Base-by-base conservation (phyloP, 2,888 invertebrate genomes). In the Erebia palarica region DNA sequence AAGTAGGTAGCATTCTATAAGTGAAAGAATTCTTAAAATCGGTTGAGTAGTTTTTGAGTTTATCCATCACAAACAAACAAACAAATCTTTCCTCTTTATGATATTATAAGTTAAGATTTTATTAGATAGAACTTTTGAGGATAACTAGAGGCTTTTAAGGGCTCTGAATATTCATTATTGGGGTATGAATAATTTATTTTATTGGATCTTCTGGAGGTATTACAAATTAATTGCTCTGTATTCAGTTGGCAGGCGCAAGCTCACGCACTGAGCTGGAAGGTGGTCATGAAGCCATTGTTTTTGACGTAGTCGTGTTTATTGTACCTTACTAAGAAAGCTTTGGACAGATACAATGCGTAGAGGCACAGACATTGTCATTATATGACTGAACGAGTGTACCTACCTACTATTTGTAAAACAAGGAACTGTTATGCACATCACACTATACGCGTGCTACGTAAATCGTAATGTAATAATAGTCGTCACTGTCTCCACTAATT, bases 261-360 rank as follows among this genome's bases (percentile, higher is more conserved):
- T 71, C 73, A 72, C 73, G 73, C 88, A 86, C 88, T 84, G 83
- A 76, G 76, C 77, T 87, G 87, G 87, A 85, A 88, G 87, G 89
- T 89, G 88, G 85, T 90, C 89, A 86, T 92, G 91, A 77, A 77
- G 77, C 90, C 87, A 91, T 92, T 92, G 91, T 92, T 90, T 91
- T 86, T 88, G 85, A 88, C 85, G 84, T 84, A 83, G 84, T 83
- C 85, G 87, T 87, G 87, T 89, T 88, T 90, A 91, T 90, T 88
- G 87, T 86, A 89, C 89, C 84, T 88, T 87, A 87, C 85, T 89
- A 90, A 18, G 55, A 55, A 55, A 10, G 16, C 9, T 8, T 55
- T 10, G 55, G 55, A 3, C 55, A 55, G 9, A 55, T 10, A 55
- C 18, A 10, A 16, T 18, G 55, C 55, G 55, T 9, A 18, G 16